Evolutionary conservation across 92 coral and sea anemone genomes (phyloP).

Genomic region (Chrysogorgia sp.): DNA sequence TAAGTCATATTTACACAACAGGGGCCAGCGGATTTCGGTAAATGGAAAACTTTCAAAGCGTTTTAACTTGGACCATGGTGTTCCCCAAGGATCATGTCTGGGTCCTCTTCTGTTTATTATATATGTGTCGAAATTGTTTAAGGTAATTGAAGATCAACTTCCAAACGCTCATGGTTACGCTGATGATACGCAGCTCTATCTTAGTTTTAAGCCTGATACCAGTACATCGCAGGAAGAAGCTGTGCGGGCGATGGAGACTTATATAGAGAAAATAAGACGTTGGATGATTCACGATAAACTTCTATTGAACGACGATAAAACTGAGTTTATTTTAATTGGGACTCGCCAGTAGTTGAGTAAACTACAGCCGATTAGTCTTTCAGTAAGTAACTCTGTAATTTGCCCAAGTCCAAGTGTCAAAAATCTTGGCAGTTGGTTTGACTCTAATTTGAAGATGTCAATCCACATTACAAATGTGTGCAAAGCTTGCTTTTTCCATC

Average conservation of each 20-base stretch:
- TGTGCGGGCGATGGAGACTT: conserved; percentile 53
- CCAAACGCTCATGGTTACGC: conserved; percentile 49
- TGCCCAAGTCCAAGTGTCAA: too few relatives aligned
- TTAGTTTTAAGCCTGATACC: conserved; percentile 51
- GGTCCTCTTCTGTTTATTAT: conserved; percentile 58
- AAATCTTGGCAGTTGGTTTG: too few relatives aligned
- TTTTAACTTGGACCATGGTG: conserved; percentile 39
- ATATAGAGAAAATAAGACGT: conserved; percentile 49
- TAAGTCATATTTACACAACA: conserved; percentile 49
- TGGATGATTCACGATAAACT: too few relatives aligned
- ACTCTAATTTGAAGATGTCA: too few relatives aligned
- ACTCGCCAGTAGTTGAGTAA: too few relatives aligned
- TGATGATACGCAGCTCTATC: conserved; percentile 48
- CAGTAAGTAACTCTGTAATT: too few relatives aligned
- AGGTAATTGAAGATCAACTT: conserved; percentile 53
- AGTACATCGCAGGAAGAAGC: conserved; percentile 54
- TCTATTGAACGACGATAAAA: too few relatives aligned
- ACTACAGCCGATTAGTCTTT: too few relatives aligned
- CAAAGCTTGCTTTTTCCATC: too few relatives aligned
- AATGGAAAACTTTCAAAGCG: conserved; percentile 44
- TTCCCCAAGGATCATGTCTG: conserved; percentile 47
- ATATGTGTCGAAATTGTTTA: conserved; percentile 52
- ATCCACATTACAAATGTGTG: too few relatives aligned
- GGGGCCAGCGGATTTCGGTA: conserved; percentile 40
- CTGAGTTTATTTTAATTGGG: too few relatives aligned